These are phyloP conservation scores for Myiopsitta monachus DNA, from an alignment of 2,113 vertebrate genomes.

Conservation along the genomic window DNA sequence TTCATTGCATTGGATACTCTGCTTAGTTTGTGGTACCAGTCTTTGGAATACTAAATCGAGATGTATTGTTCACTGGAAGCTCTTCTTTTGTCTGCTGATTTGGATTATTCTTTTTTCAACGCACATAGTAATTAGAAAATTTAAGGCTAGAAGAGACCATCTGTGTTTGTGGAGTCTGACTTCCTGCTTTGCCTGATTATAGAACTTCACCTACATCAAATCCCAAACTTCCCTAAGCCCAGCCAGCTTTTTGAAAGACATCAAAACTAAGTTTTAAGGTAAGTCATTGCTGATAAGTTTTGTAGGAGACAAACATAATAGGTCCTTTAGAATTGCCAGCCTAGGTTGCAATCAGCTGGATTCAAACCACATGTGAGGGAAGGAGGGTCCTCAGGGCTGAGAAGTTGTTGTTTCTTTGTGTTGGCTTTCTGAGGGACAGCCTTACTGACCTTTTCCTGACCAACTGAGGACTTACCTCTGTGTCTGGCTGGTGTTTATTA, in stretches of 20 bases:
- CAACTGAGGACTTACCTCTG: background rate
- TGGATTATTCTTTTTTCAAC: background rate
- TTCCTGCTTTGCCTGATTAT: background rate
- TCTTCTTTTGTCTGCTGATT: background rate
- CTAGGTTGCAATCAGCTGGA: background rate
- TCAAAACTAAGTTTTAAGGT: background rate
- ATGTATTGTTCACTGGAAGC: background rate
- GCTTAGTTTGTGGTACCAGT: background rate
- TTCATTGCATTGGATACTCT: background rate
- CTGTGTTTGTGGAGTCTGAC: background rate
- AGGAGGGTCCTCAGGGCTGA: background rate
- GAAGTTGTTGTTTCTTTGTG: background rate
- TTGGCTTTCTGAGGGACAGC: background rate
- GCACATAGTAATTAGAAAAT: background rate
- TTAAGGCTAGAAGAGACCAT: background rate
- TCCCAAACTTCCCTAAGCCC: background rate
- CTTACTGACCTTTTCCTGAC: background rate
- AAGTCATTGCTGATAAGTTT: background rate
- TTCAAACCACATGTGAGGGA: background rate
- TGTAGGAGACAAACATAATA: background rate
- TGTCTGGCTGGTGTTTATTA: background rate
- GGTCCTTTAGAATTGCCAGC: background rate
- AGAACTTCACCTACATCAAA: background rate
- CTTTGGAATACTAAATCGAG: background rate
- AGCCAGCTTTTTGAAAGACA: background rate